Base-by-base conservation (phyloP, 1,140 invertebrate genomes). In the Penaeus japonicus region DNA sequence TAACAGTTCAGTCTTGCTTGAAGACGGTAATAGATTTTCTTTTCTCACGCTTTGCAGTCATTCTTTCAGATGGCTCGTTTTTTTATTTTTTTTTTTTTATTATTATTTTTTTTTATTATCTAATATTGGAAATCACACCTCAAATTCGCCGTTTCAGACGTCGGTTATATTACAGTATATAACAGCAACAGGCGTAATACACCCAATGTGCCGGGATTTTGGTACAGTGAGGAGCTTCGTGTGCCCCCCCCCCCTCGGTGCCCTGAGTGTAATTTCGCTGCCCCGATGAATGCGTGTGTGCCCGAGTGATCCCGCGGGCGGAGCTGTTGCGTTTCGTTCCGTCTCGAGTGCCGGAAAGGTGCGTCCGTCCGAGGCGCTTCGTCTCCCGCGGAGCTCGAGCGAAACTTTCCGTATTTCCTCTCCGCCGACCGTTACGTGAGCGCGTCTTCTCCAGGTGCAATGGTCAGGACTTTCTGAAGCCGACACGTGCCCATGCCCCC, bases 371-470 rank as follows among this genome's bases (percentile, higher is more conserved):
- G 18, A n/a, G 54, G 73, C 24, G 39, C 27, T 32, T 18, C 18
- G 27, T 77, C 18, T 20, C 15, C 32, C 18, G 22, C n/a, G 0
- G 4, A n/a, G 30, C 10, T 24, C 59, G 87, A 88, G 59, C 87
- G 87, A 84, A 73, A 78, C 54, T 78, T 59, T 83, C n/a, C 30
- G 87, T n/a, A 7, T 27, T 24, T 30, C 4, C 24, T 55, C 70
- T 77, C 86, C 87, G 87, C 35, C 73, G 87, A 88, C 87, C 87
- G 87, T 88, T 88, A 83, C 55, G 81, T 88, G 87, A 47, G 35
- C 27, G 47, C 39, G 27, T 77, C 59, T 83, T 54, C 65, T 88
- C 87, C 87, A 88, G 87, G 87, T 88, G 87, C 87, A 88, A 83
- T 78, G 62, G 79, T 53, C 57, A 20, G 81, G 20, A 20, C 27